Evolutionary conservation across 2,888 invertebrate species (phyloP).

Genomic region (Acanthosepion pharaonis): DNA sequence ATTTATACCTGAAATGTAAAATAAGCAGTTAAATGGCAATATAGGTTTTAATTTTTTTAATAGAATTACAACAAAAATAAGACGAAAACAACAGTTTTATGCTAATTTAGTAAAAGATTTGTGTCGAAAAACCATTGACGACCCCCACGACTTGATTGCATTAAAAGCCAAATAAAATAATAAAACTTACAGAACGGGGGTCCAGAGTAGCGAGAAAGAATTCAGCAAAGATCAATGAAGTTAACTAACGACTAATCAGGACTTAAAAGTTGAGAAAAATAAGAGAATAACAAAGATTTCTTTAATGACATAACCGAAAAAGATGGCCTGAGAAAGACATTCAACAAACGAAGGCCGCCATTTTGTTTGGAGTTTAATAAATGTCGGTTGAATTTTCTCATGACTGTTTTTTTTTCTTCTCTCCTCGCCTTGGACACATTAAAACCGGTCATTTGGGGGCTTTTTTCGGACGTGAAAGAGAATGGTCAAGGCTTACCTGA

Average conservation of each 20-base stretch:
- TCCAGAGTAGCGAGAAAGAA: neutral
- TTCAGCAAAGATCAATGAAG: neutral
- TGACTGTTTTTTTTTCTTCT: too few species aligned
- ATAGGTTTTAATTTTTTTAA: neutral
- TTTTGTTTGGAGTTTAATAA: neutral
- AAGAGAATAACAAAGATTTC: neutral
- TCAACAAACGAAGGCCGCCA: slow-evolving; percentile 33
- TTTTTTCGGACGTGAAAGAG: neutral
- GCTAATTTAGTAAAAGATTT: neutral
- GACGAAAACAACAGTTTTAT: neutral
- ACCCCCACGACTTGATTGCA: neutral
- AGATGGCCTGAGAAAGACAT: slow-evolving; percentile 4
- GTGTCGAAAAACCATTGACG: neutral
- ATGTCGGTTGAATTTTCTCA: neutral
- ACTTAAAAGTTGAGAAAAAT: neutral
- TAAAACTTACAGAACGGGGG: neutral
- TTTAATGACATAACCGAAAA: neutral
- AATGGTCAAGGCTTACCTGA: slow-evolving; percentile 14
- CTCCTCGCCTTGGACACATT: too few species aligned
- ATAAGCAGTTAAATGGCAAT: neutral
- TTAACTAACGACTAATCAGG: neutral
- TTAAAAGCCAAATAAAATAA: neutral
- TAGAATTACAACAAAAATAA: neutral
- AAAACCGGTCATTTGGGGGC: neutral
- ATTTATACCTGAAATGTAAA: neutral